phyloP scores from a whole-genome alignment of 1,140 invertebrate species.

The Papilio xuthus region DNA sequence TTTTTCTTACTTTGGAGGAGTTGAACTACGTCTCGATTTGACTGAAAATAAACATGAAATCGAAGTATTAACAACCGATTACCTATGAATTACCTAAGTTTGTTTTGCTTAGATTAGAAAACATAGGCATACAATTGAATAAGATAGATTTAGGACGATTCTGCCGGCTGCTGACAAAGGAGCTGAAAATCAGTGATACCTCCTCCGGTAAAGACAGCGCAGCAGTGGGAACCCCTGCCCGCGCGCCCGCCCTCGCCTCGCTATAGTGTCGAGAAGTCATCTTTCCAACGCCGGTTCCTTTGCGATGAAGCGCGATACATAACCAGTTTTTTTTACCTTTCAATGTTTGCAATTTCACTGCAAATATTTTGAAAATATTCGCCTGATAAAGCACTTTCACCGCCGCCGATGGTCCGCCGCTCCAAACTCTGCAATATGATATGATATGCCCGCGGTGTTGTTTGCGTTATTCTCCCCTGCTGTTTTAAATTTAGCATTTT shows the following conservation, averaged over 20 bases:
- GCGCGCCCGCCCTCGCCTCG: neutral
- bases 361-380: slow-evolving; percentile 17
- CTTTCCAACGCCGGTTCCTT: neutral
- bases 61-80: too few species aligned
- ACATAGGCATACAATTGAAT: too few species aligned
- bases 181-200: too few species aligned
- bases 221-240: too few species aligned
- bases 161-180: too few species aligned
- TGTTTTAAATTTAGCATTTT: neutral
- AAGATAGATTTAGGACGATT: too few species aligned
- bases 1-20: neutral
- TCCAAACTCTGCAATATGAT: neutral
- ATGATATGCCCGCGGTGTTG: neutral
- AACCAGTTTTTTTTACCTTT: slow-evolving; percentile 7
- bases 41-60: too few species aligned
- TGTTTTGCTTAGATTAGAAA: too few species aligned
- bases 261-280: neutral
- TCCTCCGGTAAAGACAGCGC: too few species aligned
- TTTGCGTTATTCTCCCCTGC: too few species aligned
- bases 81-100: too few species aligned
- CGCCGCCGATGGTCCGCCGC: neutral
- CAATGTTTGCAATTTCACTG: slow-evolving; percentile 21
- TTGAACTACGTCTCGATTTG: neutral
- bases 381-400: slow-evolving; percentile 4
- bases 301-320: neutral